Evolutionary conservation across 2,797 vertebrate species (phyloP).

Genomic region (Sebastes taczanowskii): DNA sequence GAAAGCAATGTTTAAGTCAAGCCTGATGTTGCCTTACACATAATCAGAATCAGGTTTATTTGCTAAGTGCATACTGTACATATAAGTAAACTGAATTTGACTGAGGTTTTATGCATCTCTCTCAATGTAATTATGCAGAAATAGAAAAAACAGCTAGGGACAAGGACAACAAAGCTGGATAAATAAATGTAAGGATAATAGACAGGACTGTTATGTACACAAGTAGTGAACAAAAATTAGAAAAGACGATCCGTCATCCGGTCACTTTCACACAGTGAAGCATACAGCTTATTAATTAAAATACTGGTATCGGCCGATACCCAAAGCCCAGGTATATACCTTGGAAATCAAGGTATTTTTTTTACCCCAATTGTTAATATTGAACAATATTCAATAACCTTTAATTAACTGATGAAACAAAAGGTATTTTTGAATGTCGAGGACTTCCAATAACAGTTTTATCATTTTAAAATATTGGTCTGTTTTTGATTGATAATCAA

Average conservation of each 20-base stretch:
- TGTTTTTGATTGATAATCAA: neutral
- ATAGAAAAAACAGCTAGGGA: no score
- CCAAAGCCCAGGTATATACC: neutral
- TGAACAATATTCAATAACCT: neutral
- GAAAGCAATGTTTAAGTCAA: neutral
- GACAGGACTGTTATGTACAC: no score
- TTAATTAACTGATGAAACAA: neutral
- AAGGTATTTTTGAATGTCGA: neutral
- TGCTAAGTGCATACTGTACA: no score
- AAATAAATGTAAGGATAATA: no score
- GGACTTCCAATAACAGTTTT: neutral
- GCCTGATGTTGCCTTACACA: neutral
- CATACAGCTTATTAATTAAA: neutral
- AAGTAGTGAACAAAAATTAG: no score
- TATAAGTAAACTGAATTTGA: no score
- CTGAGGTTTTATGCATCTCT: no score
- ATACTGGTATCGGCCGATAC: neutral
- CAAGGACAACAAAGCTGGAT: no score
- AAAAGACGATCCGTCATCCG: no score
- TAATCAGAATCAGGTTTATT: no score
- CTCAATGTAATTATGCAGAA: no score
- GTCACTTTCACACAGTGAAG: no score
- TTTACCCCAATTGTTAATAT: neutral
- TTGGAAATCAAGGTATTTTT: neutral
- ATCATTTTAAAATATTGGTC: neutral